Evolutionary conservation across 2,113 vertebrate genomes (phyloP).

Genomic region (Corapipo altera): DNA sequence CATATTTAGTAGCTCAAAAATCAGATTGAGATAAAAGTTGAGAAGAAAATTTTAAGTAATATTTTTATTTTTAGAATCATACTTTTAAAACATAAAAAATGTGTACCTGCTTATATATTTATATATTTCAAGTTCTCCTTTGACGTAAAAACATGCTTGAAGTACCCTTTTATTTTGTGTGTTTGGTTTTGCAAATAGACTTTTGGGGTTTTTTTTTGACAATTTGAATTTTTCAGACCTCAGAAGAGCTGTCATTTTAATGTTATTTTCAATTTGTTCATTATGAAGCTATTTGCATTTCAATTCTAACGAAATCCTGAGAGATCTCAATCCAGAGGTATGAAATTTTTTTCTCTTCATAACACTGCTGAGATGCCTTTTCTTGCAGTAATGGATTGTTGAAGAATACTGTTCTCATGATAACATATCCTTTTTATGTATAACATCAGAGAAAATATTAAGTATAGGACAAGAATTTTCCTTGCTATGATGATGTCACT

Average conservation of each 20-base stretch:
- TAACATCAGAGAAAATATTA: background rate
- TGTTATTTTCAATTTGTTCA: background rate
- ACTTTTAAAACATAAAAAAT: background rate
- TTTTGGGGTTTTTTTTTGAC: background rate
- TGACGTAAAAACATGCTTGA: background rate
- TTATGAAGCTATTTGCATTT: background rate
- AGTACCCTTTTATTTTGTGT: background rate
- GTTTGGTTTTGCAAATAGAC: background rate
- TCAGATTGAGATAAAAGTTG: background rate
- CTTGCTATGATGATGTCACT: background rate
- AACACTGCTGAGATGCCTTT: background rate
- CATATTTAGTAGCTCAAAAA: background rate
- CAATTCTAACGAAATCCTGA: background rate
- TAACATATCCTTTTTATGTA: background rate
- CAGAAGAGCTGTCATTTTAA: background rate
- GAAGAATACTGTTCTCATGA: background rate
- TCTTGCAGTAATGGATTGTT: background rate
- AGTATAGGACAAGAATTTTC: background rate
- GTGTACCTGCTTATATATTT: fast-evolving
- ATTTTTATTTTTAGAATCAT: background rate
- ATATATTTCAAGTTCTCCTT: background rate
- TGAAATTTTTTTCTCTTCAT: background rate
- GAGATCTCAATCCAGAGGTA: background rate
- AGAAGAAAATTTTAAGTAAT: background rate
- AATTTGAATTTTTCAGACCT: background rate